Conservation (phyloP, 1,140 invertebrate species). For the Lithobius niger region DNA sequence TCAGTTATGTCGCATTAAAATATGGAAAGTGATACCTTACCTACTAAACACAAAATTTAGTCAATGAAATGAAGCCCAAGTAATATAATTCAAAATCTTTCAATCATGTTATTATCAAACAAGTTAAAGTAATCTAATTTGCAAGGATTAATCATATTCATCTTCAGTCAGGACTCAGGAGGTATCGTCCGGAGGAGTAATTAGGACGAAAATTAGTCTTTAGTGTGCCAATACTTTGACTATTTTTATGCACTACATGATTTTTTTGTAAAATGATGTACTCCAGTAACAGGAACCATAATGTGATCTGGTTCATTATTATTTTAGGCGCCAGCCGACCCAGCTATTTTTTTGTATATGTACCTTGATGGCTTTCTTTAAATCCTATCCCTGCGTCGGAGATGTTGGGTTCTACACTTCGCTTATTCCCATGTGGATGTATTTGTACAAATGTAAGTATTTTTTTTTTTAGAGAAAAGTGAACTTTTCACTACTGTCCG, state of each 20-base stretch:
- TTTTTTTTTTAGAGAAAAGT: constrained; percentile 11
- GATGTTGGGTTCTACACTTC: constrained; percentile 87
- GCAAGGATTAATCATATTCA: too few species aligned
- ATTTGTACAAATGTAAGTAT: constrained; percentile 71
- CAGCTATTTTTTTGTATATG: constrained; percentile 71
- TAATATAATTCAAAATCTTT: too few species aligned
- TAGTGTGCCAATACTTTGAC: neutral
- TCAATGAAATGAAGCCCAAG: too few species aligned
- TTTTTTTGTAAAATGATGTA: constrained; percentile 6
- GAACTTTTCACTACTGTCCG: constrained; percentile 15
- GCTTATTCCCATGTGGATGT: constrained; percentile 78
- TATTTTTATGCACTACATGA: neutral
- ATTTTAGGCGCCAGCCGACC: constrained; percentile 56
- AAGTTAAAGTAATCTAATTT: too few species aligned
- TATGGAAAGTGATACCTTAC: too few species aligned
- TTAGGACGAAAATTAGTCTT: neutral
- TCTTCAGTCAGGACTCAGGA: too few species aligned
- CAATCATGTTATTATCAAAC: too few species aligned
- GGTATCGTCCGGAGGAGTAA: neutral
- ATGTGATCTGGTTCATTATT: constrained; percentile 11
- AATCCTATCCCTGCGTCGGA: constrained; percentile 90
- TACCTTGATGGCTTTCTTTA: constrained; percentile 78
- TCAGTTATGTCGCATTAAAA: too few species aligned
- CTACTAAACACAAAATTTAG: too few species aligned
- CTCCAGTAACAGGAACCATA: too few species aligned